These are phyloP conservation scores for Andrena cerasifolii DNA, from an alignment of 1,140 invertebrate genomes.

Conservation along the genomic window DNA sequence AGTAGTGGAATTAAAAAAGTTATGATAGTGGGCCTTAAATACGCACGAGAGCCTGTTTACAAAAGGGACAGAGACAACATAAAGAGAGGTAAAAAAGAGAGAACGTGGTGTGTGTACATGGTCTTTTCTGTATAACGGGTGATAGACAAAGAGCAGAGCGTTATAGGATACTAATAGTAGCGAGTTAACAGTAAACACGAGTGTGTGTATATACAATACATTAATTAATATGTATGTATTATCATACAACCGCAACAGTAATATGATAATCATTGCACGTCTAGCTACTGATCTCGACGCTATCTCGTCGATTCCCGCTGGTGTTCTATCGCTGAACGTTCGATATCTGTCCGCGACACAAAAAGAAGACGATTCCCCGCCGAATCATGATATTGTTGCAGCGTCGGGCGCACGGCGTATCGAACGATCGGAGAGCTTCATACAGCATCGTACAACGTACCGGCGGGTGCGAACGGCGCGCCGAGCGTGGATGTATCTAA, in stretches of 20 bases:
- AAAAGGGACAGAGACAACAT: constrained; percentile 52
- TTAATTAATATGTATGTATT: constrained; percentile 41
- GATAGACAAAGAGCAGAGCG: constrained; percentile 50
- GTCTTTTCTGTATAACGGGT: constrained; percentile 42
- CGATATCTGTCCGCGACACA: not conserved
- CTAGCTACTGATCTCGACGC: constrained; percentile 11
- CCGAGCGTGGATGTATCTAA: too few species aligned
- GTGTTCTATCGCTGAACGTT: constrained; percentile 18
- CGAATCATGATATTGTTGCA: too few species aligned
- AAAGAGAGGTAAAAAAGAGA: constrained; percentile 58
- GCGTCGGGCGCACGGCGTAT: too few species aligned
- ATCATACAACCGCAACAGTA: constrained; percentile 30
- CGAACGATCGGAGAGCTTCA: too few species aligned
- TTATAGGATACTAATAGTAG: constrained; percentile 52
- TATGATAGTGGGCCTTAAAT: constrained; percentile 63
- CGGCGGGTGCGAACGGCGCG: too few species aligned
- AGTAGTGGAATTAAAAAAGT: constrained; percentile 55
- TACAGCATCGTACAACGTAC: too few species aligned
- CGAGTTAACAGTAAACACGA: constrained; percentile 53
- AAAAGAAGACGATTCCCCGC: too few species aligned
- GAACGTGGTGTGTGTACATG: constrained; percentile 45
- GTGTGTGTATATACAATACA: constrained; percentile 19
- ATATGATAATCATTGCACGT: not conserved
- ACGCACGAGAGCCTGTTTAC: constrained; percentile 50
- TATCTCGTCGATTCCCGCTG: not conserved